These are phyloP conservation scores for Cephus pygmeus DNA, from an alignment of 2,888 invertebrate genomes.

Conservation along the genomic window DNA sequence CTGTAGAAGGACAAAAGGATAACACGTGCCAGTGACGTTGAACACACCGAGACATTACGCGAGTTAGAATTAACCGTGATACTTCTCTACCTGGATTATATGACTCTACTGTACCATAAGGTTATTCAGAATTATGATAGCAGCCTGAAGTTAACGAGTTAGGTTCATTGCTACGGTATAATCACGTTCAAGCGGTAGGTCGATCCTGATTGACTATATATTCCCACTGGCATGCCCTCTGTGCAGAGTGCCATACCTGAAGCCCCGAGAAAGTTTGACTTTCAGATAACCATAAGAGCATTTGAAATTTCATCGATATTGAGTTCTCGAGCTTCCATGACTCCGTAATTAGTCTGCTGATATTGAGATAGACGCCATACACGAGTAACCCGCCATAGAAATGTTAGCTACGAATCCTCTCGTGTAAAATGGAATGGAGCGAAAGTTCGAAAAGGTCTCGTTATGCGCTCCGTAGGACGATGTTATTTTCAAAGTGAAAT, in stretches of 20 bases:
- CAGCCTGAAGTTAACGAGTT: neutral
- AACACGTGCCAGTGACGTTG: neutral
- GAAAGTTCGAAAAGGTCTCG: neutral
- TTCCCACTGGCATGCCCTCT: neutral
- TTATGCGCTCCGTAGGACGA: neutral
- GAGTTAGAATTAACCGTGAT: neutral
- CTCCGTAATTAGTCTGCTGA: neutral
- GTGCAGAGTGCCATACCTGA: neutral
- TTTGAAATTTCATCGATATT: neutral
- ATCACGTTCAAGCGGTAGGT: neutral
- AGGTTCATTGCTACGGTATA: no score
- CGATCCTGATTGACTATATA: neutral
- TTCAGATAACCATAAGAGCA: neutral
- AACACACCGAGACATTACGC: neutral
- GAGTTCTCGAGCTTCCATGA: neutral
- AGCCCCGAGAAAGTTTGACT: neutral
- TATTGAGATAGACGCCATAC: neutral
- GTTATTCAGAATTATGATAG: neutral
- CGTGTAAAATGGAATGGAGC: neutral
- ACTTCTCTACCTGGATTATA: neutral
- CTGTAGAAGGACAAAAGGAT: neutral
- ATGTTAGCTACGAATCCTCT: neutral
- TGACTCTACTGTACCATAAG: neutral
- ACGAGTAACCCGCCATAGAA: neutral
- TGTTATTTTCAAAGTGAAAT: neutral